Evolutionary conservation across 1,140 invertebrate genomes (phyloP).

Genomic region (Euglossa dilemma): DNA sequence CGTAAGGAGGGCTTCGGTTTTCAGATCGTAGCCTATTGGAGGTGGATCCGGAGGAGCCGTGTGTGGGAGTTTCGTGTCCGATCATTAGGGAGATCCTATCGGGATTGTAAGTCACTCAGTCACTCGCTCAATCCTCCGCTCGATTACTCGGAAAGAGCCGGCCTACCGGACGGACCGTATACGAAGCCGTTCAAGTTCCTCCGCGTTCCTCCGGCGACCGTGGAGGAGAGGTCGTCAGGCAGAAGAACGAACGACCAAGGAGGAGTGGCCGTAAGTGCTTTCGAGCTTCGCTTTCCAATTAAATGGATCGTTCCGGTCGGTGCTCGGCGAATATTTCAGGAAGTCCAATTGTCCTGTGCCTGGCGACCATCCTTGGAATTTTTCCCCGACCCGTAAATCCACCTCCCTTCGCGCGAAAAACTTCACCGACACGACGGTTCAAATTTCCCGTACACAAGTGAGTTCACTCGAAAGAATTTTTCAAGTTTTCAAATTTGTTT

Average conservation of each 20-base stretch:
- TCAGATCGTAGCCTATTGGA: slow-evolving; percentile 39
- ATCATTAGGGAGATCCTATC: slow-evolving; percentile 81
- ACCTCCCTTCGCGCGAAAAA: not conserved
- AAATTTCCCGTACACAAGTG: too few species aligned
- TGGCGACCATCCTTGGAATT: not conserved
- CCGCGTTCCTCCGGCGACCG: not conserved
- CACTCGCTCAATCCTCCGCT: slow-evolving; percentile 68
- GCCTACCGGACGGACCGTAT: not conserved
- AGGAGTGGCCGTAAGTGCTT: not conserved
- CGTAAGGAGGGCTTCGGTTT: slow-evolving; percentile 44
- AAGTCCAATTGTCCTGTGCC: slow-evolving; percentile 17
- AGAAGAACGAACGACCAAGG: not conserved
- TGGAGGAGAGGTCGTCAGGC: not conserved
- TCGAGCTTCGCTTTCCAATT: slow-evolving; percentile 16
- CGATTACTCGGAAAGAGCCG: slow-evolving; percentile 68
- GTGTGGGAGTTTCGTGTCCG: slow-evolving; percentile 77
- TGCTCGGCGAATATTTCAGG: slow-evolving; percentile 1
- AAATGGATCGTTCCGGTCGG: slow-evolving; percentile 1
- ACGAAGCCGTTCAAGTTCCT: slow-evolving; percentile 27
- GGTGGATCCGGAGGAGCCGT: slow-evolving; percentile 51
- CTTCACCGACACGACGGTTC: not conserved
- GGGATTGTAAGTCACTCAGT: slow-evolving; percentile 77
- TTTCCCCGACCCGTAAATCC: not conserved
- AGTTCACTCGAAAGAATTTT: not conserved
- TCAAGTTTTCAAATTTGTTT: too few species aligned